Base-by-base conservation (phyloP, 2,113 vertebrate species). In the Leiothrix lutea region DNA sequence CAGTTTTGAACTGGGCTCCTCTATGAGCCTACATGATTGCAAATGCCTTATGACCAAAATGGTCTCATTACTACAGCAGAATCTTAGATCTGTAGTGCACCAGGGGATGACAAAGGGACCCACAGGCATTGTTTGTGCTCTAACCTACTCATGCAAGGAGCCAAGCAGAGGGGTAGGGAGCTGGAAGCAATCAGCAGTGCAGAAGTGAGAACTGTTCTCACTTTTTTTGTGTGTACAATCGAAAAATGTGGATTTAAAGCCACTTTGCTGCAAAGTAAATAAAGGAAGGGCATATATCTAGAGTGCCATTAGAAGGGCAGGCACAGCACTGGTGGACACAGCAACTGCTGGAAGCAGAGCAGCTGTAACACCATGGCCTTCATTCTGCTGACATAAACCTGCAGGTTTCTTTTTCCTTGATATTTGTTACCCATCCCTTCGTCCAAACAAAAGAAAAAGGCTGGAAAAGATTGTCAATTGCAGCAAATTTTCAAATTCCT, bases 401-500 rank as follows among this genome's bases (percentile, higher is more conserved):
- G 67, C 54, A 92, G 91, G 54, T 47, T 80, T 85, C 13, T 83
- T 78, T 82, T 72, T 80, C 17, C 50, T 66, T 67, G 60, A 15
- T 82, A 85, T 85, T 94, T 15, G 4, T 62, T 74, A 80, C 61
- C 50, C 48, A 57, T 54, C 56, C 58, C 28, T 73, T 66, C 29
- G 20, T 26, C 21, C 33, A 71, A 48, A 56, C n/a, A 88, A 71
- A 90, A 86, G 45, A 56, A 70, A 56, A 83, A 82, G 15, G 14
- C 60, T 21, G 3, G 56, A 70, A 93, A 90, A 71, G 23, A 33
- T 54, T 71, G 45, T 44, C 44, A 57, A 0, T 51, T 73, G 64
- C 62, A 90, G 71, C 24, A 10, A 66, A 80, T 94, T 93, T 95
- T 60, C 75, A 90, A 90, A 90, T 90, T 86, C 74, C 88, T 47